Percentiles rank a stretch among this genome's conserved stretches.
Evolutionary conservation across 2,888 invertebrate genomes (phyloP).

Genomic region (Drosophila birchii): DNA sequence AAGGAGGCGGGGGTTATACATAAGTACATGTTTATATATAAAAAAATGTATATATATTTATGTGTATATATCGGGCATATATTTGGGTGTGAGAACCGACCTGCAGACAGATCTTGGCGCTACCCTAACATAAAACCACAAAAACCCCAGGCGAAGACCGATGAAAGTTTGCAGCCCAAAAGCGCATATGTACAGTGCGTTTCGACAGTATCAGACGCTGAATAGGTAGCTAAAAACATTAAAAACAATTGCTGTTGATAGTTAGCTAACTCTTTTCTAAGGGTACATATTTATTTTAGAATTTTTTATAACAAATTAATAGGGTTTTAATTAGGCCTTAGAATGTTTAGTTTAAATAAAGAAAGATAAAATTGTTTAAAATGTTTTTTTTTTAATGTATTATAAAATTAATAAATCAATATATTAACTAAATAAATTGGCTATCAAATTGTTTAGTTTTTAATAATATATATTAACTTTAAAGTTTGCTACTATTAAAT

Average conservation of each 20-base stretch:
- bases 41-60: neutral
- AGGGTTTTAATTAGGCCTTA: neutral
- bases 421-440: no score
- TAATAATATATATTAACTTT: neutral
- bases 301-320: neutral
- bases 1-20: conserved; percentile 8
- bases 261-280: neutral
- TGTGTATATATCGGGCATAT: neutral
- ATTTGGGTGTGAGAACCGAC: conserved; percentile 32
- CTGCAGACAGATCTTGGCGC: conserved; percentile 19
- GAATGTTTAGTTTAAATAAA: neutral
- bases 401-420: neutral
- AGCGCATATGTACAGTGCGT: conserved; percentile 1
- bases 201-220: neutral
- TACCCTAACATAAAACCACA: neutral
- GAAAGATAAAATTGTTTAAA: neutral
- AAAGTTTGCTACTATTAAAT: neutral
- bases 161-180: conserved; percentile 7
- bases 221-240: no score
- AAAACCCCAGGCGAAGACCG: neutral
- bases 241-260: no score
- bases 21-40: neutral
- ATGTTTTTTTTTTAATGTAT: neutral
- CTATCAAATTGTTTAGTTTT: no score
- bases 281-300: neutral